A percentile compares a stretch with the other conserved stretches of the same genome.
Evolutionary conservation across 1,140 invertebrate genomes (phyloP).

Genomic region (Drosophila pectinifera): DNA sequence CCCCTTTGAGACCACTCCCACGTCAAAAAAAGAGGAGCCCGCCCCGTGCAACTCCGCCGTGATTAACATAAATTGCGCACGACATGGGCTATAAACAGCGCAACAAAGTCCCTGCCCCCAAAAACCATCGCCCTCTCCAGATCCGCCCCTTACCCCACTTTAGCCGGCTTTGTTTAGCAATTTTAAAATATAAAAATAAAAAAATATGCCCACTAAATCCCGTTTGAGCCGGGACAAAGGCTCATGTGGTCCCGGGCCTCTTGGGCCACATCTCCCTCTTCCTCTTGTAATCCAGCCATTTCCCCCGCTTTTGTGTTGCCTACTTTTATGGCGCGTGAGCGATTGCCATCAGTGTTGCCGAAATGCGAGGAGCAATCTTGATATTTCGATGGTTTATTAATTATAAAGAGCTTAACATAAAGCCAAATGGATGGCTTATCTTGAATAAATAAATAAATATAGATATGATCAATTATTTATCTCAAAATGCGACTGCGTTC

Average conservation of each 20-base stretch:
- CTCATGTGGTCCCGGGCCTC: constrained; percentile 9
- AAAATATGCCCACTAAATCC: constrained; percentile 42
- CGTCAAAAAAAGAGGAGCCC: not conserved
- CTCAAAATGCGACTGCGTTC: not conserved
- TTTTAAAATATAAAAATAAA: constrained; percentile 41
- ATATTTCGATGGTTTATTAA: too few species aligned
- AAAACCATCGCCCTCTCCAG: constrained; percentile 4
- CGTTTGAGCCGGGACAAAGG: constrained; percentile 31
- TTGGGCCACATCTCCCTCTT: not conserved
- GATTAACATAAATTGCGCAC: constrained; percentile 75
- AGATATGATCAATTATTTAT: too few species aligned
- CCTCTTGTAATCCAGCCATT: constrained; percentile 1
- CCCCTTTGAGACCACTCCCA: constrained; percentile 14
- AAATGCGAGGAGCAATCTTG: not conserved
- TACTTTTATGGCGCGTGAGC: constrained; percentile 46
- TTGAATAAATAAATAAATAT: too few species aligned
- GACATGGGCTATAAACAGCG: constrained; percentile 56
- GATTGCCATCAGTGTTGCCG: constrained; percentile 28
- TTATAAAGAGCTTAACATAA: too few species aligned
- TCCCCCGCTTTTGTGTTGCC: constrained; percentile 21
- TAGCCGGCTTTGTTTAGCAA: constrained; percentile 31
- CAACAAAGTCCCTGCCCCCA: constrained; percentile 21
- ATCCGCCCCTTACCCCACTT: not conserved
- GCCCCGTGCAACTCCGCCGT: constrained; percentile 37
- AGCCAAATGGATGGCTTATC: too few species aligned